Base-by-base conservation (phyloP, 2,797 vertebrate genomes). In the Delichon dasypus region DNA sequence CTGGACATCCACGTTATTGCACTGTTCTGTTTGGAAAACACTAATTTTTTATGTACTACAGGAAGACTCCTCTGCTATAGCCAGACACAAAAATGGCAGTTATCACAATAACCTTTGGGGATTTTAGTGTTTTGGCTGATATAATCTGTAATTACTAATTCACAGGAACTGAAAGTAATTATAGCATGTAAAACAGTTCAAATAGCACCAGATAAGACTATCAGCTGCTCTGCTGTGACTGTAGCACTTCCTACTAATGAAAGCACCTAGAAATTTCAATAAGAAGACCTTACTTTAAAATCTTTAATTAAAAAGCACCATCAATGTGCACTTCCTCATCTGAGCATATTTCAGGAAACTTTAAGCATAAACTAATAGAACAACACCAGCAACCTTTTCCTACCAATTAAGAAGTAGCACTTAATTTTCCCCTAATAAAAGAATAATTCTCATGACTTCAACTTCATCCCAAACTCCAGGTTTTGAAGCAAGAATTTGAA, bases 321-420 rank as follows among this genome's bases (percentile, higher is more conserved):
- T 4, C 11, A 42, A 23, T 32, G 7, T 27, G 18, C 2, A 57
- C 4, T 58, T 67, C 5, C 11, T 75, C 23, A 64, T 64, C n/a
- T 34, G 11, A 51, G 9, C 4, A 79, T 48, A 83, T 64, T 50
- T 15, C 40, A 75, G 18, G n/a, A 71, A 66, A 82, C 42, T 2
- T 22, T 30, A 66, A 73, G 19, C 20, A 15, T 51, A 44, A 61
- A 66, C 17, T 38, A 34, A 38, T 6, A 40, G 17, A 40, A 57
- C 5, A 80, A 1, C 2, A 61, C 4, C 11, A 21, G 0, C 6
- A 19, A 7, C 2, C 13, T 7, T 81, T 84, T 84, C 55, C 4
- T 72, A 38, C 23, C n/a, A 38, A 27, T 3, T 2, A 38, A 45
- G 21, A 45, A 53, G n/a, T 8, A 66, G 3, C 7, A 85, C 64